Evolutionary conservation across 2,797 vertebrate species (phyloP).

Genomic region (Tinamus major): DNA sequence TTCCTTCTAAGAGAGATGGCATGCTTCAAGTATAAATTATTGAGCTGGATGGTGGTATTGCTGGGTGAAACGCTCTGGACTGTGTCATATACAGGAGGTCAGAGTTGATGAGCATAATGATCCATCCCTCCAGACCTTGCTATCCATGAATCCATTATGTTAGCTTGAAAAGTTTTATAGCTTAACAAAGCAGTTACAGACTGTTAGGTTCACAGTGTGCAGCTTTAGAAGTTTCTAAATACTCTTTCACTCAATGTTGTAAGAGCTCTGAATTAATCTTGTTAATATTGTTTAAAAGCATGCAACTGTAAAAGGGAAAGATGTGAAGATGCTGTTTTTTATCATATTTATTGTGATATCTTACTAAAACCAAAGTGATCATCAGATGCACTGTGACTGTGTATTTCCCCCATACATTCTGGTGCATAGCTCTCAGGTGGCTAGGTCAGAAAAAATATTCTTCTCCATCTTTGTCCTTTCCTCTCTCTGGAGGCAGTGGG

Average conservation of each 20-base stretch:
- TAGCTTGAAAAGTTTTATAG: conserved; percentile 25
- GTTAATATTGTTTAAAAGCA: conserved; percentile 40
- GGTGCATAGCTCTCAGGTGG: background rate
- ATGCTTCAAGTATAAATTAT: conserved; percentile 60
- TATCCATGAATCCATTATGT: conserved; percentile 25
- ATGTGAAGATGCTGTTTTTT: background rate
- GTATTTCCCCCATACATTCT: accelerated
- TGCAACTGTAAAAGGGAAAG: background rate
- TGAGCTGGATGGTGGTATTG: conserved; percentile 14
- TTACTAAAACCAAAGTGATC: background rate
- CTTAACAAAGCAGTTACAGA: conserved; percentile 34
- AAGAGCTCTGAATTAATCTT: background rate
- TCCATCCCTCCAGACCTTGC: conserved; percentile 45
- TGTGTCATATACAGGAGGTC: conserved; percentile 44
- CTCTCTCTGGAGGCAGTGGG: background rate
- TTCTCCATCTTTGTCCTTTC: background rate
- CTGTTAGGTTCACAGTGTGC: background rate
- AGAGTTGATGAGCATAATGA: conserved; percentile 44
- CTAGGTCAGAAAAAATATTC: background rate
- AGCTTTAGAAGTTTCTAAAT: conserved; percentile 40
- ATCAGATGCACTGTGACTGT: background rate
- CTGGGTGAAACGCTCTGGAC: conserved; percentile 49
- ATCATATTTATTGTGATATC: background rate
- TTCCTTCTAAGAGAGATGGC: conserved; percentile 44
- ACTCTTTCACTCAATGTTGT: background rate